Conservation (phyloP, 1,140 invertebrate genomes). For the Bemisia tabaci region DNA sequence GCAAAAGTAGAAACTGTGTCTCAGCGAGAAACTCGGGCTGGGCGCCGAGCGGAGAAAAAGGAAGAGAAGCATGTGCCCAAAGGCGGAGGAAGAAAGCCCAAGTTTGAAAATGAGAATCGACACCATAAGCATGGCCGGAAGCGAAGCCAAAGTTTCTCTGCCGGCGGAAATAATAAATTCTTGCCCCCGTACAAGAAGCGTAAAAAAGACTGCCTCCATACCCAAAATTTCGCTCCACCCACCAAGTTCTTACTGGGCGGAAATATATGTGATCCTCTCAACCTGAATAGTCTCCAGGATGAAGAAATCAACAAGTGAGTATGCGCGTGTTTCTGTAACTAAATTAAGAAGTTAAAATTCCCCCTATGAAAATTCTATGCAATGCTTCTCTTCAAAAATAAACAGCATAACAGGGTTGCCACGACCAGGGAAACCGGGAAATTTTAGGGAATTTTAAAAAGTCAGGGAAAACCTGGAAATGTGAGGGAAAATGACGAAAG, state of each 20-base stretch:
- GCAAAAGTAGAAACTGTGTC: background rate
- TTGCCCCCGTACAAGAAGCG: background rate
- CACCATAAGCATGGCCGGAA: background rate
- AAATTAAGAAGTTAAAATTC: too few species aligned
- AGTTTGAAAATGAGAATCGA: background rate
- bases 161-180: background rate
- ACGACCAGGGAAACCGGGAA: too few species aligned
- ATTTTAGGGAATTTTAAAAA: too few species aligned
- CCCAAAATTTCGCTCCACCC: slow-evolving; percentile 38
- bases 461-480: too few species aligned
- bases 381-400: too few species aligned
- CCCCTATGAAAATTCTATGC: too few species aligned
- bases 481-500: too few species aligned
- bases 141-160: background rate
- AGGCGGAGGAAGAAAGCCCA: background rate
- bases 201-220: background rate
- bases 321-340: background rate
- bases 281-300: slow-evolving; percentile 81
- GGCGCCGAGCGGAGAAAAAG: background rate
- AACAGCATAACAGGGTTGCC: too few species aligned
- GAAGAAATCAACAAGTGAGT: slow-evolving; percentile 59
- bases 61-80: background rate
- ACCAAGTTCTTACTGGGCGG: slow-evolving; percentile 90
- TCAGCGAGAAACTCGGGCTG: background rate
- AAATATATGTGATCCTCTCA: slow-evolving; percentile 87